A percentile compares a stretch with the other conserved stretches of the same genome.
These are phyloP conservation scores for Macrosoma leucophasiata DNA, from an alignment of 2,888 invertebrate genomes.

Conservation along the genomic window DNA sequence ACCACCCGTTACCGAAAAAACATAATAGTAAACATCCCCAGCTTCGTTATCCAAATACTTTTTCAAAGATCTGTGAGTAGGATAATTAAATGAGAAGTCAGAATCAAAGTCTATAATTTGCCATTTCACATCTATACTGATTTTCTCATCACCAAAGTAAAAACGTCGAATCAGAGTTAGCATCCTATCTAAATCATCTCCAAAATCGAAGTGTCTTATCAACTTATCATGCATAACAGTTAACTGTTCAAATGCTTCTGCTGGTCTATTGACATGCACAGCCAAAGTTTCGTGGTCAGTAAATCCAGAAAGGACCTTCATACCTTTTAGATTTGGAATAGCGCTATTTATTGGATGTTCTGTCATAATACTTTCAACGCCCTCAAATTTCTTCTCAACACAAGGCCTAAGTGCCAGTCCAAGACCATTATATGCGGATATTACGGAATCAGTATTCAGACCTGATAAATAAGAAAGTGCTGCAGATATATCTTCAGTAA, in stretches of 20 bases:
- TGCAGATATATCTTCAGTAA: slow-evolving; percentile 25
- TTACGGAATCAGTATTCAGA: slow-evolving; percentile 28
- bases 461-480: slow-evolving; percentile 36
- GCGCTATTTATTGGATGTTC: slow-evolving; percentile 26
- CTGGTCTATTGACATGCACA: slow-evolving; percentile 11
- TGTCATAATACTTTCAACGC: slow-evolving; percentile 31
- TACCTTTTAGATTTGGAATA: no score
- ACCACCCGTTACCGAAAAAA: slow-evolving; percentile 35
- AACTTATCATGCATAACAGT: background rate
- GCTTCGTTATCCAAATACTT: slow-evolving; percentile 29
- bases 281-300: no score
- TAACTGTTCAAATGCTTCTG: slow-evolving; percentile 2
- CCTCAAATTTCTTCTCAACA: slow-evolving; percentile 33
- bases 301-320: no score
- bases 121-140: slow-evolving; percentile 18
- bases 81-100: slow-evolving; percentile 33
- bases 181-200: slow-evolving; percentile 23
- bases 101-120: slow-evolving; percentile 30
- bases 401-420: slow-evolving; percentile 32
- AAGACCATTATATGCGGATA: slow-evolving; percentile 28
- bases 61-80: slow-evolving; percentile 28
- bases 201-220: slow-evolving; percentile 14
- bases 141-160: slow-evolving; percentile 40
- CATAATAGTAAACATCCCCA: slow-evolving; percentile 30
- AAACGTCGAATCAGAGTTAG: slow-evolving; percentile 28